Percentiles rank a stretch among this genome's conserved stretches.
Evolutionary conservation across 2,797 vertebrate genomes (phyloP).

Genomic region (Moxostoma hubbsi): DNA sequence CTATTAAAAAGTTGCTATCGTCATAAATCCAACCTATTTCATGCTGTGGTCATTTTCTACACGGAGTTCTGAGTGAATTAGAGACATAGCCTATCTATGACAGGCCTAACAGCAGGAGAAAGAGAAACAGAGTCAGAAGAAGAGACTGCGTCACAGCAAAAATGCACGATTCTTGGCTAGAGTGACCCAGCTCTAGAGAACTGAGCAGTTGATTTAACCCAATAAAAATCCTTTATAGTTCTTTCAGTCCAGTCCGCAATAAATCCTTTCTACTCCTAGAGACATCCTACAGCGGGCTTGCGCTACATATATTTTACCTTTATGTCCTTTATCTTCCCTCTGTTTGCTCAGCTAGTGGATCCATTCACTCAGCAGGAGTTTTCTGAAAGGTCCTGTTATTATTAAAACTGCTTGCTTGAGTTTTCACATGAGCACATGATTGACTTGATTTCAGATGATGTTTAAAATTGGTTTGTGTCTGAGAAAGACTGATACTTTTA

Average conservation of each 20-base stretch:
- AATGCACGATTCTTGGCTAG: slow-evolving; percentile 4
- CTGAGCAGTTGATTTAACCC: slow-evolving; percentile 25
- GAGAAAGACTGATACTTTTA: not conserved
- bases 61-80: too few relatives aligned
- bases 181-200: slow-evolving; percentile 13
- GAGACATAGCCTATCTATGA: too few relatives aligned
- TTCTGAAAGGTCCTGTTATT: slow-evolving; percentile 17
- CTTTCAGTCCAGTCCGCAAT: slow-evolving; percentile 10
- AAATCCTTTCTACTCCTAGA: not conserved
- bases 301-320: slow-evolving; percentile 33
- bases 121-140: not conserved
- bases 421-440: not conserved
- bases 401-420: slow-evolving; percentile 30
- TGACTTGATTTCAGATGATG: not conserved
- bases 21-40: not conserved
- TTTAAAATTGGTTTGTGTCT: too few relatives aligned
- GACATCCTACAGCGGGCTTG: slow-evolving; percentile 7
- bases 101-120: slow-evolving; percentile 2
- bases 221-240: slow-evolving; percentile 31
- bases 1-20: not conserved
- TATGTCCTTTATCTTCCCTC: slow-evolving; percentile 4
- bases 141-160: not conserved
- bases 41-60: too few relatives aligned
- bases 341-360: not conserved
- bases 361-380: slow-evolving; percentile 1